Base-by-base conservation (phyloP, 2,113 vertebrate species). In the Phodopus roborovskii region DNA sequence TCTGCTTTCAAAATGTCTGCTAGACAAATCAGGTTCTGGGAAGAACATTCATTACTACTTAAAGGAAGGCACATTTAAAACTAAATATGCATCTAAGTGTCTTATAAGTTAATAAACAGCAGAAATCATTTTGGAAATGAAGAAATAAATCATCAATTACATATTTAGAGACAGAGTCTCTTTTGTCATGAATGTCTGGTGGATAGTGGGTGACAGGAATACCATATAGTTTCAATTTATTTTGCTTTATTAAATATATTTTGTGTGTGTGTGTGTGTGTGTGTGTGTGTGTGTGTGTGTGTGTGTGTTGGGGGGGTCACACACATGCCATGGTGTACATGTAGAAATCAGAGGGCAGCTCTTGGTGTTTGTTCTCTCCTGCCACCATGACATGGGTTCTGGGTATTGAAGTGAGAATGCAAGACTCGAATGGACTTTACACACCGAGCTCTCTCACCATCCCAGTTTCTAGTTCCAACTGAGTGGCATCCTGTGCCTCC, bases 1-100 rank as follows among this genome's bases (percentile, higher is more conserved):
- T 79, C 91, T 78, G 70, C 85, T 81, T 86, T 89, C 82, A 90
- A 71, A 78, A 64, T 88, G 48, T 94, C 60, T 70, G 20, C 66
- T 64, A 58, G 3, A 82, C 62, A 33, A 93, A 90, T 45, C 3
- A 90, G 88, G 56, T 94, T 84, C 71, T 62, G 13, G 45, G 39
- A 36, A 91, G 90, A 92, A 22, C 9, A 74, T 48, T 13, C 12
- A 4, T n/a, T 71, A 60, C 22, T 86, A 62, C 50, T 79, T n/a
- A 62, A 83, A 96, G 9, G 56, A 64, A 70, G 19, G 48, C 33
- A 81, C 36, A n/a, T 79, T 81, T 92, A 77, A 90, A 94, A 87
- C 15, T 42, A 42, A 96, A 42, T 78, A 64, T 68, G 45, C 62
- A 42, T 2, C 5, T 83, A 58, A 79, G 26, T 50, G 56, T 81